Conservation (phyloP, 2,888 invertebrate genomes). For the Pyrochroa serraticornis region DNA sequence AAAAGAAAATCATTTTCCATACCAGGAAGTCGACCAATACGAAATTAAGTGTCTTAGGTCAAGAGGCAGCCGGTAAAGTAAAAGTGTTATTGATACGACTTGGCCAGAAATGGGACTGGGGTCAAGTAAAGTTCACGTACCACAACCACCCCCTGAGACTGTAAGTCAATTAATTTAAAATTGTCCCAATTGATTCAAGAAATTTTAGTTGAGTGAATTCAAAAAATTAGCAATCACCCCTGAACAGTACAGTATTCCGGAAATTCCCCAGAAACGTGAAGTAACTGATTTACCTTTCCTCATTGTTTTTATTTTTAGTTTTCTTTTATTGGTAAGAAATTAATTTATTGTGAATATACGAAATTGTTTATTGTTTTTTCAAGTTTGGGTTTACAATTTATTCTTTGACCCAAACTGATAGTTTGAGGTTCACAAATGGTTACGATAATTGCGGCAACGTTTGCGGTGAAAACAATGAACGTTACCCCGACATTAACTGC, state of each 20-base stretch:
- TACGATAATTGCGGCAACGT: conserved; percentile 29
- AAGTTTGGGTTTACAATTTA: conserved; percentile 8
- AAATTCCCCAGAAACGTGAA: not conserved
- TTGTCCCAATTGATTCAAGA: too few relatives aligned
- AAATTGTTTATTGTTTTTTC: not conserved
- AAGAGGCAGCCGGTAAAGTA: too few relatives aligned
- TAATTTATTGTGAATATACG: not conserved
- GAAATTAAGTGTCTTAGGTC: too few relatives aligned
- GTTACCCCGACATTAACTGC: conserved; percentile 20
- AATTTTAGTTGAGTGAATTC: not conserved
- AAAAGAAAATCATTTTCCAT: too few relatives aligned
- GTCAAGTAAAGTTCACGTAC: too few relatives aligned
- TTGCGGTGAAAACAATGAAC: conserved; percentile 21
- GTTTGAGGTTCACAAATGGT: conserved; percentile 3
- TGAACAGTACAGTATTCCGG: conserved; percentile 11
- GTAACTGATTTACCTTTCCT: conserved; percentile 4
- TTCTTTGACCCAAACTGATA: conserved; percentile 13
- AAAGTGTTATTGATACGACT: too few relatives aligned
- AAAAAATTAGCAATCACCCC: conserved; percentile 2
- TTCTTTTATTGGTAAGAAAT: not conserved
- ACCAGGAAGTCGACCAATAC: too few relatives aligned
- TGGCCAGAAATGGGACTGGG: too few relatives aligned
- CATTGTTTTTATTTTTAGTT: not conserved
- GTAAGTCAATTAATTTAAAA: too few relatives aligned
- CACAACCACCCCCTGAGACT: too few relatives aligned